phyloP scores from a whole-genome alignment of 2,888 invertebrate genomes.

The Nemapogon koenigi region DNA sequence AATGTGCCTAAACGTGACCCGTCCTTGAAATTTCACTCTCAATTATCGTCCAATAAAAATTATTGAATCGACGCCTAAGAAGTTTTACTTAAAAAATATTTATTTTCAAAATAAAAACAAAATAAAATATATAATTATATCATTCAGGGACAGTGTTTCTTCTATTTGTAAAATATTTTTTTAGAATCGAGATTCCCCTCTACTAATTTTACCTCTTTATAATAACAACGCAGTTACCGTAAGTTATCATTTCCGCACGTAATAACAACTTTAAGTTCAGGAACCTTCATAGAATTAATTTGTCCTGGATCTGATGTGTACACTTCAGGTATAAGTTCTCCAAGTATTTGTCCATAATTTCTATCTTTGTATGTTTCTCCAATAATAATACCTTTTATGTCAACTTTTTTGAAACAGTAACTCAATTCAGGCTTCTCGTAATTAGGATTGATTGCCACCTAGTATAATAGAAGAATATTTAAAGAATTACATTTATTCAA shows the following conservation, averaged over 20 bases:
- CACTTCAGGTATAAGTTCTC: slow-evolving; percentile 66
- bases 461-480: slow-evolving; percentile 20
- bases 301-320: slow-evolving; percentile 41
- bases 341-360: slow-evolving; percentile 71
- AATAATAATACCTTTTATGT: slow-evolving; percentile 71
- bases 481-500: neutral
- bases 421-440: slow-evolving; percentile 76
- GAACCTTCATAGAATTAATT: slow-evolving; percentile 49
- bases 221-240: slow-evolving; percentile 66
- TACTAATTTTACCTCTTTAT: no score
- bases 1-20: no score
- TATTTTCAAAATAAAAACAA: no score
- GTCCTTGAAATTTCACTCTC: no score
- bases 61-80: no score
- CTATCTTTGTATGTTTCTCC: slow-evolving; percentile 68
- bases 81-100: no score
- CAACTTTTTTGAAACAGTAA: slow-evolving; percentile 77
- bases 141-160: no score
- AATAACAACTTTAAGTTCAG: slow-evolving; percentile 63
- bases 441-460: slow-evolving; percentile 82
- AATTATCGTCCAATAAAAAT: no score
- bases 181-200: no score
- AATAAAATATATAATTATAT: no score
- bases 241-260: slow-evolving; percentile 54
- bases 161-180: no score